Evolutionary conservation across 2,888 invertebrate genomes (phyloP).

Genomic region (Anticlea derivata): DNA sequence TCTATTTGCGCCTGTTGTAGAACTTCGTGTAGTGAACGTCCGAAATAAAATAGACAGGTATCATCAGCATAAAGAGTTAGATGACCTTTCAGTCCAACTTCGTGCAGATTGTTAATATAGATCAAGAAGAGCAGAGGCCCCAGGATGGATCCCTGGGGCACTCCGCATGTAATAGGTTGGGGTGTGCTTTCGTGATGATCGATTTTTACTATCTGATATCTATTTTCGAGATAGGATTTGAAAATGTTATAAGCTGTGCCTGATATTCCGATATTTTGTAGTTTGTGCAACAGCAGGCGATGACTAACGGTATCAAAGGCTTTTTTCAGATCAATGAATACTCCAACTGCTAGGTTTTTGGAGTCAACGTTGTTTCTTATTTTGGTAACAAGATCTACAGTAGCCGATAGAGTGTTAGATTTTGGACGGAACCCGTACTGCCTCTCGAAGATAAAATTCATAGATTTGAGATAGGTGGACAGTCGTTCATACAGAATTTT

Average conservation of each 20-base stretch:
- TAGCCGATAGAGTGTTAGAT: neutral
- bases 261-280: neutral
- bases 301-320: neutral
- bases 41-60: slow-evolving; percentile 11
- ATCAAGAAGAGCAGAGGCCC: slow-evolving; percentile 18
- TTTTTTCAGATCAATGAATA: neutral
- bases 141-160: slow-evolving; percentile 23
- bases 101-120: slow-evolving; percentile 13
- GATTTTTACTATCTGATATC: neutral
- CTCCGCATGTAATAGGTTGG: neutral
- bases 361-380: neutral
- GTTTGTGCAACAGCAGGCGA: neutral
- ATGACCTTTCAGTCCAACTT: slow-evolving; percentile 14
- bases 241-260: neutral
- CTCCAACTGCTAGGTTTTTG: neutral
- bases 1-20: neutral
- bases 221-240: neutral
- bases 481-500: neutral
- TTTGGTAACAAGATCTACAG: neutral
- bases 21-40: too few species aligned
- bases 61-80: slow-evolving; percentile 18
- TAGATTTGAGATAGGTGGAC: neutral
- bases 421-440: neutral
- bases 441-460: too few species aligned
- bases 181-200: neutral